Percentiles rank a stretch among this genome's conserved stretches.
phyloP scores from a whole-genome alignment of 2,113 vertebrate species.

The Morone saxatilis region DNA sequence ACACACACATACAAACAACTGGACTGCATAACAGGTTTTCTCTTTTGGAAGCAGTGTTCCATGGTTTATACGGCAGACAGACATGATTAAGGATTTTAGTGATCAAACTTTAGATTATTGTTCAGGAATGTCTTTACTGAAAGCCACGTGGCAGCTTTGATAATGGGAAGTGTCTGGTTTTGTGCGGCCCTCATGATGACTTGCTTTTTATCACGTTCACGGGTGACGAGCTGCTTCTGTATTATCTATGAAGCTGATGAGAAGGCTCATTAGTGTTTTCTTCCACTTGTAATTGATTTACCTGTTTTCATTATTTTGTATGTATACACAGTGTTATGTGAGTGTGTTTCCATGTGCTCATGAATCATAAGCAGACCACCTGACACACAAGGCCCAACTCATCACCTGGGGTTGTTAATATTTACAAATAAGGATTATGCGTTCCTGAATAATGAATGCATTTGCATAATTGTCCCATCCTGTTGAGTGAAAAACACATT shows the following conservation, averaged over 20 bases:
- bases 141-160: conserved; percentile 22
- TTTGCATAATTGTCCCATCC: conserved; percentile 70
- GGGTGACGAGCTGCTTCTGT: conserved; percentile 29
- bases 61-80: conserved; percentile 39
- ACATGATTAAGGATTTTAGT: conserved; percentile 14
- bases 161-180: neutral
- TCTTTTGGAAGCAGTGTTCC: conserved; percentile 64
- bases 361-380: conserved; percentile 49
- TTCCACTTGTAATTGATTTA: conserved; percentile 22
- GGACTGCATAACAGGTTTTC: conserved; percentile 46
- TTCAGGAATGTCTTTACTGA: conserved; percentile 40
- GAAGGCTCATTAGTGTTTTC: conserved; percentile 35
- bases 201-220: conserved; percentile 10
- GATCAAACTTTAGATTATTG: conserved; percentile 62
- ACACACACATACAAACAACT: conserved; percentile 51
- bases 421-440: conserved; percentile 61
- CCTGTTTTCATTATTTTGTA: conserved; percentile 24
- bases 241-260: conserved; percentile 7
- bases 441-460: conserved; percentile 48
- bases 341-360: conserved; percentile 3
- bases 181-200: neutral
- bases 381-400: conserved; percentile 34
- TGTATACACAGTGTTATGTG: conserved; percentile 24
- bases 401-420: conserved; percentile 58
- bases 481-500: conserved; percentile 64